These are phyloP conservation scores for Stenurella melanura DNA, from an alignment of 2,888 invertebrate genomes.

Conservation along the genomic window DNA sequence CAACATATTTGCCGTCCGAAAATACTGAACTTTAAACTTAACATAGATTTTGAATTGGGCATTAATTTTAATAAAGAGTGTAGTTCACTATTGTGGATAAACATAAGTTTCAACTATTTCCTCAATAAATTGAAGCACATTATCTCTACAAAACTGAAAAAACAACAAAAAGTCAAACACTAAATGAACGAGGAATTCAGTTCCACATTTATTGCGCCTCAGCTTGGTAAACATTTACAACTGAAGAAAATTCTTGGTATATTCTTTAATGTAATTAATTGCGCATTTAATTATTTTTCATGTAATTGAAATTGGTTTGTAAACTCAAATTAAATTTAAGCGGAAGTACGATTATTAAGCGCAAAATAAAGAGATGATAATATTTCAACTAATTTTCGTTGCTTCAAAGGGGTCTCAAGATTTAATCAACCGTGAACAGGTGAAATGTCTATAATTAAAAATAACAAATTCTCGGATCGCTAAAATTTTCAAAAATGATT, in stretches of 20 bases:
- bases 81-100: too few relatives aligned
- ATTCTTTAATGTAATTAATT: constrained; percentile 2
- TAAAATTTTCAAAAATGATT: too few relatives aligned
- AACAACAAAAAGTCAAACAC: background rate
- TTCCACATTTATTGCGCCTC: background rate
- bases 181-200: background rate
- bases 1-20: too few relatives aligned
- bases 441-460: too few relatives aligned
- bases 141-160: background rate
- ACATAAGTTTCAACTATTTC: too few relatives aligned
- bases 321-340: background rate
- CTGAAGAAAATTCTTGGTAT: background rate
- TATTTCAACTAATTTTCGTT: background rate
- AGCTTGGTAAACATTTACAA: background rate
- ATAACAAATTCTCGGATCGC: too few relatives aligned
- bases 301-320: constrained; percentile 5
- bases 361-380: background rate
- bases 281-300: background rate
- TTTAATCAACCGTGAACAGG: too few relatives aligned
- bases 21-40: too few relatives aligned
- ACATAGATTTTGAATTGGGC: too few relatives aligned
- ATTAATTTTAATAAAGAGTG: too few relatives aligned
- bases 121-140: too few relatives aligned
- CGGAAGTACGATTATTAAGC: background rate
- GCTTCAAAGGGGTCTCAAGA: background rate